Percentiles rank a stretch among this genome's conserved stretches.
Conservation (phyloP, 2,797 vertebrate species). For the Propithecus deckenii region DNA sequence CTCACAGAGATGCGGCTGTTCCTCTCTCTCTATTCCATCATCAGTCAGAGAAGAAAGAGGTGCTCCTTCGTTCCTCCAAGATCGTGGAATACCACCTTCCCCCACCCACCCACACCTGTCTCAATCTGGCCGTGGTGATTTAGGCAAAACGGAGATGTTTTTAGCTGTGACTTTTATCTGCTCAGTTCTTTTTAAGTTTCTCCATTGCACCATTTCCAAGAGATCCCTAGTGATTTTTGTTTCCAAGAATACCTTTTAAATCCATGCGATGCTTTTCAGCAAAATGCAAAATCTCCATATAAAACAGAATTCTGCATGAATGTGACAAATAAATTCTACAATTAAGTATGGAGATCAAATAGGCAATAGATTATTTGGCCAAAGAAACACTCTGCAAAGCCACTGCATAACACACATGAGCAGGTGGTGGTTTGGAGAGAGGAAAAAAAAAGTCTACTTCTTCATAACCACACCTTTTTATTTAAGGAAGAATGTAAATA, state of each 20-base stretch:
- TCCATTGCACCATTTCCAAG: not conserved
- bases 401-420: not conserved
- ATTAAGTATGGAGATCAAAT: not conserved
- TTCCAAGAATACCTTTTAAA: not conserved
- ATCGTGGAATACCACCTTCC: not conserved
- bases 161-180: not conserved
- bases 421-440: not conserved
- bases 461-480: not conserved
- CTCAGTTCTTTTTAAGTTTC: not conserved
- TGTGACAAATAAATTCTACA: not conserved
- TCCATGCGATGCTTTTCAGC: not conserved
- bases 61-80: not conserved
- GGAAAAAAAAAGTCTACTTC: not conserved
- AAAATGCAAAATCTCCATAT: not conserved
- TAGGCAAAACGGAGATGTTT: not conserved
- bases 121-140: not conserved
- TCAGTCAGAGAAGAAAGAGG: not conserved
- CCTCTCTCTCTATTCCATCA: not conserved
- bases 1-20: not conserved
- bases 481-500: not conserved
- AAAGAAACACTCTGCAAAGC: slow-evolving; percentile 1
- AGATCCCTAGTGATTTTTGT: not conserved
- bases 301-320: slow-evolving; percentile 21
- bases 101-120: not conserved
- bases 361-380: not conserved